These are phyloP conservation scores for Chamaetylas fuelleborni DNA, from an alignment of 2,113 vertebrate genomes.

Conservation along the genomic window DNA sequence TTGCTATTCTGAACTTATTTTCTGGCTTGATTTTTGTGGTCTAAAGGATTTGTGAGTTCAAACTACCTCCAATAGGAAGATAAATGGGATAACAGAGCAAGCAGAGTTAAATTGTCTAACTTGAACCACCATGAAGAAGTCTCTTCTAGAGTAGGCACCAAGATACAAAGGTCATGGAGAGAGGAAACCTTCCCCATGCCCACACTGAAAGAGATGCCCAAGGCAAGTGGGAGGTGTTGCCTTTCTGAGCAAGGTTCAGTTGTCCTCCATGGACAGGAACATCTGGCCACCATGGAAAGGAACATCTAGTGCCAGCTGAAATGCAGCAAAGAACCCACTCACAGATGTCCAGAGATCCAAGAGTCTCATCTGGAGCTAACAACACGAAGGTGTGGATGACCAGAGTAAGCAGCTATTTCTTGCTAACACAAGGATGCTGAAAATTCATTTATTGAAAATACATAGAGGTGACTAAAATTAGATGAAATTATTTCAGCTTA, in stretches of 20 bases:
- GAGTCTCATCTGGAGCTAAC: not conserved
- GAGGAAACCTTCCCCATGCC: not conserved
- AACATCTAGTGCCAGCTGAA: not conserved
- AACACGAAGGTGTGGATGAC: accelerated
- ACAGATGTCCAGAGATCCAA: not conserved
- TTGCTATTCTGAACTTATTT: not conserved
- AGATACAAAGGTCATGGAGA: accelerated
- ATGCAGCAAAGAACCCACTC: not conserved
- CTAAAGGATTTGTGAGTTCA: not conserved
- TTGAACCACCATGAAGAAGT: not conserved
- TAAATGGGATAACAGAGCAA: not conserved
- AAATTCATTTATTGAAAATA: not conserved
- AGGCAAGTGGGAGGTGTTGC: not conserved
- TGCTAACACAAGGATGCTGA: not conserved
- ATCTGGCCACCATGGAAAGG: not conserved
- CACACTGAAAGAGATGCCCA: not conserved
- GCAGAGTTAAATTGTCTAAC: not conserved
- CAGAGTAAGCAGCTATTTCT: not conserved
- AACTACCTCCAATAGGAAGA: not conserved
- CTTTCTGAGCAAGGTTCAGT: not conserved
- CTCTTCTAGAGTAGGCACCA: not conserved
- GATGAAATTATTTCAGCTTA: not conserved
- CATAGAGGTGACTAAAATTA: not conserved
- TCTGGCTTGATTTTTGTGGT: not conserved
- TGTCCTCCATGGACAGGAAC: not conserved